Percentiles rank a stretch among this genome's conserved stretches.
These are phyloP conservation scores for Burhinus bistriatus DNA, from an alignment of 2,113 vertebrate genomes.

Conservation along the genomic window DNA sequence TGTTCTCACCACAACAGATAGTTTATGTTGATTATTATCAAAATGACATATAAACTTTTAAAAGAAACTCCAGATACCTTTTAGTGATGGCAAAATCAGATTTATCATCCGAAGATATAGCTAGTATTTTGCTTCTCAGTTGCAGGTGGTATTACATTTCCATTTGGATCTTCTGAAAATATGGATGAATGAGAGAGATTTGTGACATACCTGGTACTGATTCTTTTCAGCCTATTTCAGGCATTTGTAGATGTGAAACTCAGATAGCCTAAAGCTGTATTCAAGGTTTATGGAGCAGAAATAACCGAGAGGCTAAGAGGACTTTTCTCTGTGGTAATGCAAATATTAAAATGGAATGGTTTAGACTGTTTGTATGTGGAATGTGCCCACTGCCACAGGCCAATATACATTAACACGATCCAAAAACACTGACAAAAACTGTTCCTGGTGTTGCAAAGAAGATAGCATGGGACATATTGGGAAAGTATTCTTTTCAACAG, in stretches of 20 bases:
- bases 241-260: background rate
- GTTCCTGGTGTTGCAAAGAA: background rate
- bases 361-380: background rate
- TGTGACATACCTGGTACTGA: background rate
- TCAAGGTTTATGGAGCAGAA: constrained; percentile 31
- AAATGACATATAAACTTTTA: background rate
- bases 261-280: background rate
- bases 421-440: background rate
- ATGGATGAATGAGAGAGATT: background rate
- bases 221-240: background rate
- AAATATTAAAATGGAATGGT: background rate
- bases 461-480: background rate
- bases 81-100: background rate
- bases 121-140: background rate
- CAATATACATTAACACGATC: background rate
- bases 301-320: background rate
- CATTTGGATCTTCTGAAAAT: background rate
- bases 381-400: background rate
- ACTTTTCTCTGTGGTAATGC: background rate
- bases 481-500: background rate
- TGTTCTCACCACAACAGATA: background rate
- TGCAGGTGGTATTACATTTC: background rate
- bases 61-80: background rate
- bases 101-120: background rate
- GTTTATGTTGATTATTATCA: background rate